phyloP scores from a whole-genome alignment of 37 sponge, comb jelly and placozoan genomes.

The Lycopodina hypogea region DNA sequence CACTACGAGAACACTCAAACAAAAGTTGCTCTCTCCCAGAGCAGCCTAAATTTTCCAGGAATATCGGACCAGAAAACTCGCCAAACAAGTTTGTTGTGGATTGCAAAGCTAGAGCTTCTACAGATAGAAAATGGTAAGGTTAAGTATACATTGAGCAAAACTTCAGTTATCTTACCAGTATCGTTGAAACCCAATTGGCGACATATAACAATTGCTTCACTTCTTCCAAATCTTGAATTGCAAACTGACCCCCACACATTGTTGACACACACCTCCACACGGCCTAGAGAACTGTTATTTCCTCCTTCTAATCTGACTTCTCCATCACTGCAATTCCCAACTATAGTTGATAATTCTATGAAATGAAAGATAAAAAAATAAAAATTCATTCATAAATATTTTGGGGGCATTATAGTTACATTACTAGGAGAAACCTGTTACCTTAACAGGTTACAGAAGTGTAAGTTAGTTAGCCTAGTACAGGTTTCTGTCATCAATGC shows the following conservation, averaged over 20 bases:
- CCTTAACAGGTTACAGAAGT: too few species aligned
- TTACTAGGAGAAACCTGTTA: too few species aligned
- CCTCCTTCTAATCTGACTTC: conserved; percentile 29
- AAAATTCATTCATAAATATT: too few species aligned
- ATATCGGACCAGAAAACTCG: conserved; percentile 7
- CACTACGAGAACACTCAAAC: conserved; percentile 2
- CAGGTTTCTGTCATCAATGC: too few species aligned
- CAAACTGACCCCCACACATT: conserved; percentile 46
- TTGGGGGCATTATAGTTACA: too few species aligned
- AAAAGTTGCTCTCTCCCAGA: conserved; percentile 7
- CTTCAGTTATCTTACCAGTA: not conserved
- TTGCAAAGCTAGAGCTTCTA: not conserved
- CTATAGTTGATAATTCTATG: not conserved
- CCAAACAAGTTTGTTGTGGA: conserved; percentile 15
- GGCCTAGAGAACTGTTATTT: conserved; percentile 5
- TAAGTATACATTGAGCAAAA: not conserved
- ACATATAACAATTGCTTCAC: conserved; percentile 35
- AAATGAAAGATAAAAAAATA: too few species aligned
- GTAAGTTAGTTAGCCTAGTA: too few species aligned
- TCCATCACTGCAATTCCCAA: conserved; percentile 33
- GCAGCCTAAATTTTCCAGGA: conserved; percentile 18
- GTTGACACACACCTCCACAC: conserved; percentile 40
- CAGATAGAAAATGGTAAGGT: not conserved
- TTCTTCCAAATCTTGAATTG: conserved; percentile 7
- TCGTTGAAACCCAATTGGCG: conserved; percentile 21